A percentile compares a stretch with the other conserved stretches of the same genome.
phyloP scores from a whole-genome alignment of 2,888 invertebrate species.

The Timandra comae region DNA sequence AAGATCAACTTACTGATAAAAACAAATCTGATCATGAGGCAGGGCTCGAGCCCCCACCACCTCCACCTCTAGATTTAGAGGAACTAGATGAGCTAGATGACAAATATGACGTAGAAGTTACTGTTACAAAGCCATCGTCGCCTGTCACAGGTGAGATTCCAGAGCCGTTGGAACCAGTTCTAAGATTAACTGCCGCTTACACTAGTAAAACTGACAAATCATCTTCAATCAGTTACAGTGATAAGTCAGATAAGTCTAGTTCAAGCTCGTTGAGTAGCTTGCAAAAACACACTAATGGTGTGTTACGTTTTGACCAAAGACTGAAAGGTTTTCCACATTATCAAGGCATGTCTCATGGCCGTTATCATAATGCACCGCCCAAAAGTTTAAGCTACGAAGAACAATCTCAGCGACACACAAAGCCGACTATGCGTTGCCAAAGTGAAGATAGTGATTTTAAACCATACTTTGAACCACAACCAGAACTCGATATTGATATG shows the following conservation, averaged over 20 bases:
- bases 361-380: slow-evolving; percentile 57
- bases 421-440: slow-evolving; percentile 75
- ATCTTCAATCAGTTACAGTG: slow-evolving; percentile 71
- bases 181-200: slow-evolving; percentile 50
- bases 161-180: slow-evolving; percentile 45
- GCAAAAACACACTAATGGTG: slow-evolving; percentile 62
- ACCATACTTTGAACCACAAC: slow-evolving; percentile 61
- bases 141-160: slow-evolving; percentile 31
- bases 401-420: slow-evolving; percentile 60
- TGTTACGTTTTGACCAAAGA: slow-evolving; percentile 57
- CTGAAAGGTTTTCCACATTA: slow-evolving; percentile 44
- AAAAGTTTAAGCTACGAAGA: slow-evolving; percentile 73
- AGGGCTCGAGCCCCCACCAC: slow-evolving; percentile 47
- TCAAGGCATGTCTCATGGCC: slow-evolving; percentile 47
- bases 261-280: slow-evolving; percentile 70
- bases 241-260: slow-evolving; percentile 72
- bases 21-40: slow-evolving; percentile 69
- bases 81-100: slow-evolving; percentile 29
- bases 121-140: slow-evolving; percentile 33
- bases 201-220: slow-evolving; percentile 60
- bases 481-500: slow-evolving; percentile 75
- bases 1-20: slow-evolving; percentile 58
- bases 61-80: no score
- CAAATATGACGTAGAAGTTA: slow-evolving; percentile 33
- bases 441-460: slow-evolving; percentile 76